phyloP scores from a whole-genome alignment of 2,113 vertebrate genomes.

The Rhea pennata region DNA sequence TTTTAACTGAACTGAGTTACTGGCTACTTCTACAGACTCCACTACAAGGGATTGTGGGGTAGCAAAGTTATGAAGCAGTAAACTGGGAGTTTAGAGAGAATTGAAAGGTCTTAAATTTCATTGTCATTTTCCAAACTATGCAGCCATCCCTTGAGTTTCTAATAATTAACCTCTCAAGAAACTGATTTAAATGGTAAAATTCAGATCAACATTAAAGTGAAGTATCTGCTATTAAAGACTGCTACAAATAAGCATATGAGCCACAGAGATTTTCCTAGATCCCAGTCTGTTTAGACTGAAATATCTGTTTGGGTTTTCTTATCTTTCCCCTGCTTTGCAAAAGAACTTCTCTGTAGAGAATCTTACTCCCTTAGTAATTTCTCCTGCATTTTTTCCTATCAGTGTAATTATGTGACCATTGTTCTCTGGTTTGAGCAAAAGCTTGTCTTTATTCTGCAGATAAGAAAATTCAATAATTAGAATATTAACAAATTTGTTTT shows the following conservation, averaged over 20 bases:
- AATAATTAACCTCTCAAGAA: slow-evolving; percentile 10
- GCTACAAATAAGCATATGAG: neutral
- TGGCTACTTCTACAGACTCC: neutral
- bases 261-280: neutral
- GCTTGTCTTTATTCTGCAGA: neutral
- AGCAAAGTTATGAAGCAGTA: neutral
- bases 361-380: neutral
- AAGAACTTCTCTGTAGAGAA: neutral
- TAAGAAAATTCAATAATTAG: neutral
- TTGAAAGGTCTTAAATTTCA: neutral
- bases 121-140: neutral
- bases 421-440: neutral
- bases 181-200: neutral
- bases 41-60: neutral
- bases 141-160: neutral
- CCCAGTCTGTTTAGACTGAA: neutral
- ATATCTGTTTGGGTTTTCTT: neutral
- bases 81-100: neutral
- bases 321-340: neutral
- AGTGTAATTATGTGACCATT: neutral
- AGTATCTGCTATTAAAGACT: neutral
- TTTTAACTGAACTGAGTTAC: neutral
- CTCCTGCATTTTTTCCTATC: neutral
- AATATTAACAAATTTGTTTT: neutral
- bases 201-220: neutral